These are phyloP conservation scores for Clusia tigrina DNA, from an alignment of 2,888 invertebrate genomes.

Conservation along the genomic window DNA sequence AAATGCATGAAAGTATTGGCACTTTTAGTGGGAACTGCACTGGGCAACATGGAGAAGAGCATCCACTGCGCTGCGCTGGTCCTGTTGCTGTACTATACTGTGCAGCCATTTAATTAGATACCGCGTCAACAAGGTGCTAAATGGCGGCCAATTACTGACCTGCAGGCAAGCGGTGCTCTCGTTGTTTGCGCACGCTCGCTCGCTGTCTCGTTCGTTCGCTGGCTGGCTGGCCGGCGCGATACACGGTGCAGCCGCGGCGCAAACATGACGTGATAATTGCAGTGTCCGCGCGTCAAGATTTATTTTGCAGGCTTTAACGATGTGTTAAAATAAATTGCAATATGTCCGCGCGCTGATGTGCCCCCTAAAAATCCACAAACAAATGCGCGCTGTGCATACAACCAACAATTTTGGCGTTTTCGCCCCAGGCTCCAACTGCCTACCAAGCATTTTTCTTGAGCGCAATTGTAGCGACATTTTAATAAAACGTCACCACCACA, in stretches of 20 bases:
- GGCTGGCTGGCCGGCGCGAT: background rate
- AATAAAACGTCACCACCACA: background rate
- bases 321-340: conserved; percentile 63
- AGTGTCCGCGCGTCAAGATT: conserved; percentile 57
- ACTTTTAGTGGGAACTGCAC: no score
- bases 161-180: background rate
- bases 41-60: background rate
- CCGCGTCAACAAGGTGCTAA: conserved; percentile 63
- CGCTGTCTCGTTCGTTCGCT: no score
- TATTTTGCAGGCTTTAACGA: conserved; percentile 56
- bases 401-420: background rate
- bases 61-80: background rate
- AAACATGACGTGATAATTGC: conserved; percentile 60
- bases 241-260: background rate
- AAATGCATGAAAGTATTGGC: background rate
- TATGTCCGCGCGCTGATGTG: conserved; percentile 33
- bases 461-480: background rate
- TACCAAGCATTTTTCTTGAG: no score
- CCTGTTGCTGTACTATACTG: background rate
- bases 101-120: conserved; percentile 56
- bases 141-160: conserved; percentile 53
- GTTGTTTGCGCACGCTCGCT: background rate
- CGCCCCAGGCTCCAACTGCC: no score
- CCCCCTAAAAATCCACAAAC: background rate
- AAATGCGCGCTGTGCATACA: background rate